Conservation (phyloP, 2,888 invertebrate species). For the Caenorhabditis plicata region DNA sequence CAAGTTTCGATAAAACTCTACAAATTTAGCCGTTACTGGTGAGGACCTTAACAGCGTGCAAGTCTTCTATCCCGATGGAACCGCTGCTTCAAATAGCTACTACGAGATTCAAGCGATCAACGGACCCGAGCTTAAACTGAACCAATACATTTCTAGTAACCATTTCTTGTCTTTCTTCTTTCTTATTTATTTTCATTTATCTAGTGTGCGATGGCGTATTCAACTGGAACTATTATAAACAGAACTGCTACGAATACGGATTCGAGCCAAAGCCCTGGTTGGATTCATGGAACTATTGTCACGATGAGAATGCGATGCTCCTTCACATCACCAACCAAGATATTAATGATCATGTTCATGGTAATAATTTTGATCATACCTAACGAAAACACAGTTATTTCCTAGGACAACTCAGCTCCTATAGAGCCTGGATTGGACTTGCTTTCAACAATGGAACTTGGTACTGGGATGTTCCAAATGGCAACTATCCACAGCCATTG, state of each 20-base stretch:
- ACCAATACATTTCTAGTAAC: conserved; percentile 39
- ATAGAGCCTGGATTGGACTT: conserved; percentile 42
- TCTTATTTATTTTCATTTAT: not conserved
- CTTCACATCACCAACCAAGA: conserved; percentile 34
- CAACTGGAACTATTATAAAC: conserved; percentile 25
- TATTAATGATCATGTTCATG: conserved; percentile 20
- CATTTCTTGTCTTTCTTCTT: not conserved
- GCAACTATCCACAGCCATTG: conserved; percentile 25
- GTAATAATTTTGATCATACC: no score
- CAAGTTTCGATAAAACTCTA: no score
- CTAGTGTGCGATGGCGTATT: conserved; percentile 34
- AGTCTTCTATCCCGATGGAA: conserved; percentile 41
- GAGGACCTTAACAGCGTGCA: conserved; percentile 22
- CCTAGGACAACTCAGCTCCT: conserved; percentile 20
- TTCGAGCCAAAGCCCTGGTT: conserved; percentile 11
- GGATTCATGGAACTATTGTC: conserved; percentile 30
- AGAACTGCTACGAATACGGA: conserved; percentile 23
- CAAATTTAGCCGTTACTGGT: conserved; percentile 39
- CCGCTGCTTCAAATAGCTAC: conserved; percentile 13
- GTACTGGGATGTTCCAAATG: conserved; percentile 48
- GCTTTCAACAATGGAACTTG: conserved; percentile 29
- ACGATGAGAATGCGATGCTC: conserved; percentile 20
- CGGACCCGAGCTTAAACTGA: conserved; percentile 27
- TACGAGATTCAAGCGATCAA: conserved; percentile 33
- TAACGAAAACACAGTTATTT: not conserved